Base-by-base conservation (phyloP, 2,113 vertebrate genomes). In the Rhabdomys dilectus region DNA sequence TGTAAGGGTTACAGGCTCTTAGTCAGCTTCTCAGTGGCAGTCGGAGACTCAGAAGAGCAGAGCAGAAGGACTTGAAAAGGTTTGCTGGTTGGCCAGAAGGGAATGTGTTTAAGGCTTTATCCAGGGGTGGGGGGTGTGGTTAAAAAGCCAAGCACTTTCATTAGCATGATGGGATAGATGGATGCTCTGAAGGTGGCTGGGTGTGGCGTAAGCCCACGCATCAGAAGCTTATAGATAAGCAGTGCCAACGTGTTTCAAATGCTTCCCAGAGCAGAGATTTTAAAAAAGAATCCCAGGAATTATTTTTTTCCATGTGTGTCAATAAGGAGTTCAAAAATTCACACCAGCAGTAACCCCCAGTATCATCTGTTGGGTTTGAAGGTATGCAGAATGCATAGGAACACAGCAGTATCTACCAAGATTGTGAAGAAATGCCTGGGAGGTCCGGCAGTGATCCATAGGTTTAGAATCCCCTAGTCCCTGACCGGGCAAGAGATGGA, bases 71-170 rank as follows among this genome's bases (percentile, higher is more conserved):
- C 29, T 34, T 77, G 42, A 34, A 64, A 64, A 34, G 4, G n/a
- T 31, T 66, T 36, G 10, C 24, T 76, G 34, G 5, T 51, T 39
- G 29, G 13, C 7, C 45, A 77, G 24, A 66, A 64, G 13, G 21
- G 22, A n/a, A 9, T 1, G 0, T 0, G 0, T 19, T 5, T 29
- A 45, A 73, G 15, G 15, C 75, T 76, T 64, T 31, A n/a, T 64
- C 24, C 21, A 53, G 60, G 34, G 10, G 73, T 3, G 16, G 34
- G 10, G 73, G 3, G 16, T 42, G 45, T 62, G 24, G 60, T 62
- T 31, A 62, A 64, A 85, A 87, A 88, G 36, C 22, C 48, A 73
- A 51, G 45, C 19, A 51, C 9, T 76, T 76, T 60, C 72, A 10
- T 1, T 42, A 31, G 45, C 36, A 66, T 9, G 34, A 36, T 42